Evolutionary conservation across 2,797 vertebrate species (phyloP).

Genomic region (Pseudochaenichthys georgianus): DNA sequence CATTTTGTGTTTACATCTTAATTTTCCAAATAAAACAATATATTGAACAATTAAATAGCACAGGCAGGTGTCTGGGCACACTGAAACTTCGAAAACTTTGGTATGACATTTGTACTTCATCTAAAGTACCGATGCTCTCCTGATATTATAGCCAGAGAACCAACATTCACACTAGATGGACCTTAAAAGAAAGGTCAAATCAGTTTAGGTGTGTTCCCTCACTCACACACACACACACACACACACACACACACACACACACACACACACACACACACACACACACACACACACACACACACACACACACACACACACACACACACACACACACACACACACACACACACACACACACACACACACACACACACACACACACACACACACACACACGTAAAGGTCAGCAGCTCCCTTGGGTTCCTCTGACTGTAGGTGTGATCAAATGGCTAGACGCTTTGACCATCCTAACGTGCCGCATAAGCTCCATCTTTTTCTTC

Average conservation of each 20-base stretch:
- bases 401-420: conserved; percentile 73
- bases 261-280: no score
- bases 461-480: conserved; percentile 23
- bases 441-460: conserved; percentile 66
- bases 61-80: not conserved
- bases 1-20: not conserved
- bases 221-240: no score
- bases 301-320: no score
- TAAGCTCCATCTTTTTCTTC: conserved; percentile 10
- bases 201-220: conserved; percentile 31
- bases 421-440: conserved; percentile 65
- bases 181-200: conserved; percentile 74
- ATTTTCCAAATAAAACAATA: not conserved
- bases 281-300: no score
- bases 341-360: no score
- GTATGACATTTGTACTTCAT: conserved; percentile 4
- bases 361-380: no score
- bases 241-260: conserved; percentile 5
- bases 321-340: no score
- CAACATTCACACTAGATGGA: conserved; percentile 35
- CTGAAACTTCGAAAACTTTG: conserved; percentile 2
- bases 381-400: conserved; percentile 38
- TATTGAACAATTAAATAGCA: no score
- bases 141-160: conserved; percentile 23
- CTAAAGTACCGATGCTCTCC: not conserved